Base-by-base conservation (phyloP, 1,140 invertebrate genomes). In the Anagrus nilaparvatae region DNA sequence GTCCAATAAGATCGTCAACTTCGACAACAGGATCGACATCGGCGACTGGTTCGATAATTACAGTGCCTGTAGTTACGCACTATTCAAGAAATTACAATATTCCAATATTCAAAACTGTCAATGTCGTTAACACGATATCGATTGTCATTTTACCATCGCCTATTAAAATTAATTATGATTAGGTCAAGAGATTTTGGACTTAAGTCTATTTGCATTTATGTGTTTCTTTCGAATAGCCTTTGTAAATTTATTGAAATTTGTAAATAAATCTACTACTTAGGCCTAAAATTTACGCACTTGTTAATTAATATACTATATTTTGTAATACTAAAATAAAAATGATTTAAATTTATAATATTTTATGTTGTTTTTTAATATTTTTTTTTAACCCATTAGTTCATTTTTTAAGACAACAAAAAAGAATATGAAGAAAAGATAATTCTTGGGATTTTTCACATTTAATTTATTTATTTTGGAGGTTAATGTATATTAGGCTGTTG, bases 121-220 rank as follows among this genome's bases (percentile, higher is more conserved):
- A 54, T 9, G 47, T 65, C 10, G 56, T 66, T 5, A 67, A 58
- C 40, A 59, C 55, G 1, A 48, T 57, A 2, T 61, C 58, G 2
- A 52, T 68, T 5, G 48, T 61, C n/a, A 60, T 60, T 46, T 29
- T 66, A 4, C 65, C 65, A 1, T 49, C 54, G n/a, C 64, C 64
- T 1, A 48, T 58, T 8, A 68, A 68, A 43, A 59, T 67, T 18
- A 23, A 48, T 1, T 33, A 41, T 8, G 37, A 48, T 16, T 49
- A n/a, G n/a, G n/a, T n/a, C n/a, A n/a, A n/a, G n/a, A n/a, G n/a
- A n/a, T n/a, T n/a, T n/a, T n/a, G n/a, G n/a, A n/a, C n/a, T n/a
- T n/a, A n/a, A n/a, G n/a, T n/a, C n/a, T n/a, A n/a, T n/a, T n/a
- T n/a, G n/a, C n/a, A n/a, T n/a, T n/a, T n/a, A n/a, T n/a, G n/a